These are phyloP conservation scores for Oryzias sinensis DNA, from an alignment of 2,797 vertebrate genomes.

Conservation along the genomic window DNA sequence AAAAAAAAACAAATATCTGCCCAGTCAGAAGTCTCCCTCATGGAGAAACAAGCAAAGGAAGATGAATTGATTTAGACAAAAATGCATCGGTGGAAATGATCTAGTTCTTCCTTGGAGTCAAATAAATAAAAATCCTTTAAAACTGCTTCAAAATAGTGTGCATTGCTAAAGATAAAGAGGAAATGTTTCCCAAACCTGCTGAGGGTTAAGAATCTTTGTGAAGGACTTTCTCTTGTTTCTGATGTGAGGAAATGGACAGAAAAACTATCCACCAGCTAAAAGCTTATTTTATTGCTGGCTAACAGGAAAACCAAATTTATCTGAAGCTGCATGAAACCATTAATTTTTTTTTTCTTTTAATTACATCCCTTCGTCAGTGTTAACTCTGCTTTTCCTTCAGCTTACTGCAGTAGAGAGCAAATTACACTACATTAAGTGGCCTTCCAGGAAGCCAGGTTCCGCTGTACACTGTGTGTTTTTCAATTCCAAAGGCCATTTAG, in stretches of 20 bases:
- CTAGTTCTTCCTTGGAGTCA: constrained; percentile 5
- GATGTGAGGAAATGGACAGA: constrained; percentile 21
- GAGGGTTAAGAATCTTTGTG: constrained; percentile 2
- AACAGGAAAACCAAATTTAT: constrained; percentile 57
- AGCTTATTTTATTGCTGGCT: constrained; percentile 54
- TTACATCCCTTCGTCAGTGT: not conserved
- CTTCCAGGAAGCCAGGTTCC: constrained; percentile 60
- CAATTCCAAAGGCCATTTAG: constrained; percentile 62
- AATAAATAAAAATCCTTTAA: constrained; percentile 3
- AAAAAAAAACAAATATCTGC: constrained; percentile 67
- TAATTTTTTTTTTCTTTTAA: constrained; percentile 6
- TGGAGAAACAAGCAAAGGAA: constrained; percentile 40
- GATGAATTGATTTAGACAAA: constrained; percentile 29
- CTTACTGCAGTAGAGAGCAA: constrained; percentile 42
- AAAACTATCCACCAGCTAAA: constrained; percentile 42
- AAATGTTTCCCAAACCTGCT: not conserved
- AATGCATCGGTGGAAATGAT: constrained; percentile 23
- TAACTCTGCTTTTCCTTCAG: constrained; percentile 58
- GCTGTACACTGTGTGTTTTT: constrained; percentile 54
- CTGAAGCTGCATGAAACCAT: constrained; percentile 47
- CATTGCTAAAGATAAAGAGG: not conserved
- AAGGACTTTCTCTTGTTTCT: constrained; percentile 15
- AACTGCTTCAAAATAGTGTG: not conserved
- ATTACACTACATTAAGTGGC: constrained; percentile 70
- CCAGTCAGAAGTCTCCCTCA: constrained; percentile 31